Base-by-base conservation (phyloP, 2,888 invertebrate species). In the Drosophila planitibia region DNA sequence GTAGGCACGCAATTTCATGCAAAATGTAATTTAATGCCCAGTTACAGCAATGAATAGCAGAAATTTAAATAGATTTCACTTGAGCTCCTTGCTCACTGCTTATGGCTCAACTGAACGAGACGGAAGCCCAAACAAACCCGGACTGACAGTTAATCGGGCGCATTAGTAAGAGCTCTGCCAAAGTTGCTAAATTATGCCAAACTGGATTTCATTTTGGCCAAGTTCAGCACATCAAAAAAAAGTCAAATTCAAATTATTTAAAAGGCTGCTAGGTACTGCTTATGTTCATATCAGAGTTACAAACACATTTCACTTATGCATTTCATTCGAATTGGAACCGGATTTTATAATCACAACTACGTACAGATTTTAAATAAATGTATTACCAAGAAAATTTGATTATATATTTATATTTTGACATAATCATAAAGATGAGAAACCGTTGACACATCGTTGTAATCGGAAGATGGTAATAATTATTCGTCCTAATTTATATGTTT, bases 21-120 rank as follows among this genome's bases (percentile, higher is more conserved):
- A 28, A n/a, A 53, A 49, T 32, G 28, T 33, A 32, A 49, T 41
- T 59, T 69, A 14, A 35, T 35, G 16, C 16, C 52, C 35, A 53
- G 35, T 65, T 25, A 47, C 33, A 44, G 33, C 19, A 30, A 12
- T 14, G 62, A 35, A 47, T 19, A 14, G 4, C 19, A 19, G 16
- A 41, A 41, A n/a, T 32, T 30, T n/a, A 71, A 62, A 49, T 72
- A 41, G n/a, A 35, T 55, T 51, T 30, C 10, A 22, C 4, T 37
- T 25, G 9, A 32, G 64, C 44, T 39, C n/a, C 4, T 1, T 22
- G 22, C 22, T 22, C 25, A 14, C 30, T 62, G 35, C 35, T 33
- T 33, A 14, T 22, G n/a, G 10, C 3, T 9, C 37, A n/a, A 37
- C 28, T 14, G 19, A 25, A 39, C n/a, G 10, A n/a, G 37, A 39